phyloP scores from a whole-genome alignment of 35 echinoderm and acorn worm genomes.

The Strongylocentrotus purpuratus region DNA sequence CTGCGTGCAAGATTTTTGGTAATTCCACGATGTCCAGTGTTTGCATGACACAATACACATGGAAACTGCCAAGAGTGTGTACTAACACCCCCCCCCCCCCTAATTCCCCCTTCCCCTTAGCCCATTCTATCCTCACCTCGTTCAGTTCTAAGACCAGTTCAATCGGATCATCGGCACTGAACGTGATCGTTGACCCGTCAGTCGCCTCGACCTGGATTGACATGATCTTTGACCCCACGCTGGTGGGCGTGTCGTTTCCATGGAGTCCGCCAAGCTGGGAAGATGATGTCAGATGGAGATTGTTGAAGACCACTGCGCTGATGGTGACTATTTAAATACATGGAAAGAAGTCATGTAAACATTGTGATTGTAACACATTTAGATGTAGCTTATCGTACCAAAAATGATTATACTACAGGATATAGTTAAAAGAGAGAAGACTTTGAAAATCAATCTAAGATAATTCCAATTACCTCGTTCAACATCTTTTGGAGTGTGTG shows the following conservation, averaged over 20 bases:
- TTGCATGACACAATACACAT: no score
- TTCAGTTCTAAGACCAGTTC: constrained; percentile 13
- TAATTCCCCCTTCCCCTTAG: no score
- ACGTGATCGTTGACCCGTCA: constrained; percentile 39
- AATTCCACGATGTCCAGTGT: no score
- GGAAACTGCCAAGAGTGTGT: no score
- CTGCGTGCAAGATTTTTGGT: no score
- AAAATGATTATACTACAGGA: no score
- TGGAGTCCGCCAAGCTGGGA: not conserved
- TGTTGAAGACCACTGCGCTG: not conserved
- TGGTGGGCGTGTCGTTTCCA: not conserved
- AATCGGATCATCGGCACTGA: constrained; percentile 37
- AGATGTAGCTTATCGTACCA: no score
- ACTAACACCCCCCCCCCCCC: no score
- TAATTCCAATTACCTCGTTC: no score
- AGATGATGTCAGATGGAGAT: not conserved
- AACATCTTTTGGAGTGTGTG: no score
- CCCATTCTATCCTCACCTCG: not conserved
- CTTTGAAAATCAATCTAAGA: not conserved
- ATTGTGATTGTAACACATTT: not conserved
- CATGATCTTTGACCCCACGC: constrained; percentile 59
- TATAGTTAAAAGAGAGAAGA: not conserved
- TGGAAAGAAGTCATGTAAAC: not conserved
- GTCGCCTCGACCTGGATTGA: constrained; percentile 25
- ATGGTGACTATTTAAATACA: not conserved